Conservation (phyloP, 2,888 invertebrate species). For the Latheticus oryzae region DNA sequence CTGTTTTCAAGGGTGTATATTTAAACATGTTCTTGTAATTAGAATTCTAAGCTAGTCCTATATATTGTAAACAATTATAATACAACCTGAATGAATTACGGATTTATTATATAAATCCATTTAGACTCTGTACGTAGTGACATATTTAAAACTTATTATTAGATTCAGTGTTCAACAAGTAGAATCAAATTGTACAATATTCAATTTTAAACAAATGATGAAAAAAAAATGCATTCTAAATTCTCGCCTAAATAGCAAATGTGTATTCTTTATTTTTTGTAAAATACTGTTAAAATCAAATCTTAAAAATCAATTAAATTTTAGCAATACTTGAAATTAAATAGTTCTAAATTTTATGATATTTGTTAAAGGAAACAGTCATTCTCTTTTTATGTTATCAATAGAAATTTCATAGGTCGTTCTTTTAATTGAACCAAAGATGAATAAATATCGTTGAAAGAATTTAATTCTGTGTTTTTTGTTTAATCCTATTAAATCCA, state of each 20-base stretch:
- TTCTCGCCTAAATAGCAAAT: constrained; percentile 61
- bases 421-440: constrained; percentile 46
- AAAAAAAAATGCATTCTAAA: constrained; percentile 59
- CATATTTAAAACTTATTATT: constrained; percentile 41
- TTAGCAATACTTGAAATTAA: constrained; percentile 49
- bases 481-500: too few species aligned
- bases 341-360: constrained; percentile 16
- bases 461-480: constrained; percentile 15
- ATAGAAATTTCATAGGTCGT: constrained; percentile 28
- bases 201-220: constrained; percentile 35
- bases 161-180: constrained; percentile 47
- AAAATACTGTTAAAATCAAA: constrained; percentile 50
- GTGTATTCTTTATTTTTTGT: constrained; percentile 56
- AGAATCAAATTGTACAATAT: constrained; percentile 40
- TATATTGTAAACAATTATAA: constrained; percentile 48
- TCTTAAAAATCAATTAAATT: constrained; percentile 49
- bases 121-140: constrained; percentile 45
- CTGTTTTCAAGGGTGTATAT: constrained; percentile 40
- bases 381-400: constrained; percentile 29
- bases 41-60: constrained; percentile 56
- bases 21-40: constrained; percentile 49
- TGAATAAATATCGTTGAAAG: constrained; percentile 54
- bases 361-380: constrained; percentile 17
- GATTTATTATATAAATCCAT: constrained; percentile 55
- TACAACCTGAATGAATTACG: constrained; percentile 42